Evolutionary conservation across 2,797 vertebrate species (phyloP).

Genomic region (Choloepus didactylus): DNA sequence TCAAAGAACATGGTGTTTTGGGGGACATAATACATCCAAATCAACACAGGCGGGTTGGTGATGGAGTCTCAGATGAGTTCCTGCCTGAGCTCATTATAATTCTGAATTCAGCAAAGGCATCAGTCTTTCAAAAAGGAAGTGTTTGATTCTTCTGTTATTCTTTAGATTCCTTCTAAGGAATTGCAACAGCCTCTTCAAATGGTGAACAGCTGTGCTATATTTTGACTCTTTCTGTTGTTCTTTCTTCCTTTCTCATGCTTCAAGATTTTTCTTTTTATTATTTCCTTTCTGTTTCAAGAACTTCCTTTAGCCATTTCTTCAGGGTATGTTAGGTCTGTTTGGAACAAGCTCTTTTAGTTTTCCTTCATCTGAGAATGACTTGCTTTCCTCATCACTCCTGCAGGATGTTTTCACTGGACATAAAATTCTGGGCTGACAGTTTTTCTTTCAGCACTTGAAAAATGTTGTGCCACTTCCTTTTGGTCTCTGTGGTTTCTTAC

Average conservation of each 20-base stretch:
- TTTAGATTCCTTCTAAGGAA: background rate
- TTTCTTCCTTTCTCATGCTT: background rate
- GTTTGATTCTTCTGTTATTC: background rate
- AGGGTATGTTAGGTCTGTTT: background rate
- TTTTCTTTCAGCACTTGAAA: slow-evolving; percentile 21
- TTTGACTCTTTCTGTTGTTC: background rate
- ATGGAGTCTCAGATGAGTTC: background rate
- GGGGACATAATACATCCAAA: too few relatives aligned
- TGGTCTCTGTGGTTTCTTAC: background rate
- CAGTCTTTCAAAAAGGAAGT: background rate
- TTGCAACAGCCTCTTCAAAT: background rate
- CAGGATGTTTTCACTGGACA: background rate
- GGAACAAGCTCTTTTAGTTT: background rate
- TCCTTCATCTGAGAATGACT: background rate
- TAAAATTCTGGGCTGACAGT: background rate
- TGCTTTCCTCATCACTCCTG: background rate
- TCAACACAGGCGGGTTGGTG: too few relatives aligned
- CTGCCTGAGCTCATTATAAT: background rate
- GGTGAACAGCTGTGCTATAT: background rate
- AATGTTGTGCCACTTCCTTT: background rate
- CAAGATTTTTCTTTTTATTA: background rate
- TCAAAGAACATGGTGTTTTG: too few relatives aligned
- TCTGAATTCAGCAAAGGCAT: background rate
- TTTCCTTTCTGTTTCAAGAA: background rate
- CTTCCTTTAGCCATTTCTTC: background rate